phyloP scores from a whole-genome alignment of 2,888 invertebrate species.

The Eilema sororculum region DNA sequence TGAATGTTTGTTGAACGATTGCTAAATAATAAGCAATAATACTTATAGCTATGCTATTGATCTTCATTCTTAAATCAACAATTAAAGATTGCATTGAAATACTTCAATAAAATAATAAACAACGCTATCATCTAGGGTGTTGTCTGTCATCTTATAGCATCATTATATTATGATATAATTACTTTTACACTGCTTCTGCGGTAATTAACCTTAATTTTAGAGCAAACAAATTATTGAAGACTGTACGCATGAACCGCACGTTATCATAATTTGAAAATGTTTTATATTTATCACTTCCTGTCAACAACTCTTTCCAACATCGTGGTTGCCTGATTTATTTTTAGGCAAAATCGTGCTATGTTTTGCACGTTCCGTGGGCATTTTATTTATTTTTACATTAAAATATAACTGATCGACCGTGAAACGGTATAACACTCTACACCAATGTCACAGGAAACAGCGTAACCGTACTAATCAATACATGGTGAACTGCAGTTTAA shows the following conservation, averaged over 20 bases:
- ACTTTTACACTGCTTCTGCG: conserved; percentile 21
- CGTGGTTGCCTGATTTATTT: conserved; percentile 55
- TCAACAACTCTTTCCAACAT: conserved; percentile 55
- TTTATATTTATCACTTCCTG: conserved; percentile 62
- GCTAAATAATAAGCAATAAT: conserved; percentile 33
- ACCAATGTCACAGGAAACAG: conserved; percentile 39
- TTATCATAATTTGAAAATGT: conserved; percentile 56
- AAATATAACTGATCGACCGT: conserved; percentile 39
- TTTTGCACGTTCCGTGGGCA: conserved; percentile 45
- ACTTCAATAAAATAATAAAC: not conserved
- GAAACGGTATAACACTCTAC: conserved; percentile 24
- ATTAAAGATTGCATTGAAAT: not conserved
- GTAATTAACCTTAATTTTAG: conserved; percentile 47
- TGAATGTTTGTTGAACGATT: conserved; percentile 71
- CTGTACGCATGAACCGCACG: conserved; percentile 41
- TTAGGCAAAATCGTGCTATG: conserved; percentile 52
- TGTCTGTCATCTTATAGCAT: conserved; percentile 23
- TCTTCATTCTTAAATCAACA: conserved; percentile 7
- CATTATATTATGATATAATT: conserved; percentile 30
- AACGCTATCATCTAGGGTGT: not conserved
- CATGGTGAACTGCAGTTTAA: conserved; percentile 19
- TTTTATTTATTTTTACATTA: conserved; percentile 45
- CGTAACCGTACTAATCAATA: conserved; percentile 30
- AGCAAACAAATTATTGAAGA: conserved; percentile 42
- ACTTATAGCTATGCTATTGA: conserved; percentile 19